Percentiles rank a stretch among this genome's conserved stretches.
Conservation (phyloP, 2,888 invertebrate genomes). For the Leuctra nigra region DNA sequence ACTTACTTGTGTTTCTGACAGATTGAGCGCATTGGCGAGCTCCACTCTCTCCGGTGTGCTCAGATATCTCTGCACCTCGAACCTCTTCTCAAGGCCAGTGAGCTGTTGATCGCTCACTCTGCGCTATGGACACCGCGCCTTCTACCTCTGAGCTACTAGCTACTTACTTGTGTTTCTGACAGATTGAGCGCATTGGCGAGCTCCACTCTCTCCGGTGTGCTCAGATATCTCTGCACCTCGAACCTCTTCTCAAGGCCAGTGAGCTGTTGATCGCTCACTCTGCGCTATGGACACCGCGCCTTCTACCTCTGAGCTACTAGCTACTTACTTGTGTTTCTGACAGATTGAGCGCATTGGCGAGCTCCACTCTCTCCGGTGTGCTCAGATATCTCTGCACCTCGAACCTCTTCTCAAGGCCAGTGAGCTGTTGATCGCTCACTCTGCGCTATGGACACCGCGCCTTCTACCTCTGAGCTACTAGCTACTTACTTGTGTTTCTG, state of each 20-base stretch:
- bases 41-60: constrained; percentile 96
- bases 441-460: constrained; percentile 88
- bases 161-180: constrained; percentile 72
- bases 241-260: constrained; percentile 90
- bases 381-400: constrained; percentile 92
- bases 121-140: constrained; percentile 82
- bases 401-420: constrained; percentile 89
- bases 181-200: constrained; percentile 86
- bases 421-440: constrained; percentile 57
- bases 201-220: constrained; percentile 94
- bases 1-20: constrained; percentile 77
- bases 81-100: constrained; percentile 85
- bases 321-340: constrained; percentile 72
- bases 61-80: constrained; percentile 89
- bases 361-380: constrained; percentile 91
- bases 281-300: neutral
- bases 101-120: constrained; percentile 58
- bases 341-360: constrained; percentile 85
- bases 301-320: neutral
- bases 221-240: constrained; percentile 89
- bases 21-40: constrained; percentile 81
- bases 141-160: constrained; percentile 54
- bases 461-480: constrained; percentile 55
- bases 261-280: constrained; percentile 56
- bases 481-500: constrained; percentile 67